Conservation (phyloP, 2,113 vertebrate species). For the Pteropus alecto region DNA sequence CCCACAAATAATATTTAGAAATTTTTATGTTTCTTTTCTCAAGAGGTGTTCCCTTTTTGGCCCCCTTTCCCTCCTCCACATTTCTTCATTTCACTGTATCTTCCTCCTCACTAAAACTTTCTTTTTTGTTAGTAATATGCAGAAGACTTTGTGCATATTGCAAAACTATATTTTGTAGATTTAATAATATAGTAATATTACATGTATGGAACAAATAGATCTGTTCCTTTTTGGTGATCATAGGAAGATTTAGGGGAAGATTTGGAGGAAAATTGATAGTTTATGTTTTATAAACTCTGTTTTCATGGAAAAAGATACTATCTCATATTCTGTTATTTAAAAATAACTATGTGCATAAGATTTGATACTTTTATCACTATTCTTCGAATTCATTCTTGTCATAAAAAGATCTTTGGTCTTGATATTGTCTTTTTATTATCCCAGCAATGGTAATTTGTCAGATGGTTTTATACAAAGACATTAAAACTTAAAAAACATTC, state of each 20-base stretch:
- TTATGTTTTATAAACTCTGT: conserved; percentile 24
- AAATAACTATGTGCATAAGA: conserved; percentile 71
- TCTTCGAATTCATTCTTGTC: conserved; percentile 65
- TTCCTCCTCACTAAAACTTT: not conserved
- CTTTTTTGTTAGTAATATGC: conserved; percentile 27
- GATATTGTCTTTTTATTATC: conserved; percentile 77
- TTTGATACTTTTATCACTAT: conserved; percentile 73
- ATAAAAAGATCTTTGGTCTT: conserved; percentile 74
- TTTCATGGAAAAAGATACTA: conserved; percentile 20
- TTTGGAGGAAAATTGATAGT: not conserved
- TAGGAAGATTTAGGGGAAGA: conserved; percentile 31
- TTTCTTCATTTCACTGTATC: conserved; percentile 7
- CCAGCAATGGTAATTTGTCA: conserved; percentile 74
- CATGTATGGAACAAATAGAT: not conserved
- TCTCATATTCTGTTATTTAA: conserved; percentile 59
- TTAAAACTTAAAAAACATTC: conserved; percentile 74
- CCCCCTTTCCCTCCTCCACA: not conserved
- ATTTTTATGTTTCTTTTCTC: not conserved
- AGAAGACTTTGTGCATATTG: not conserved
- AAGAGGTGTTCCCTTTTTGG: not conserved
- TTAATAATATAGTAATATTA: not conserved
- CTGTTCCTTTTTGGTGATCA: not conserved
- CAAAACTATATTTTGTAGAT: conserved; percentile 5
- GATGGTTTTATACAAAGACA: conserved; percentile 63
- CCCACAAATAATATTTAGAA: not conserved